Base-by-base conservation (phyloP, 2,888 invertebrate genomes). In the Sericinus montela region DNA sequence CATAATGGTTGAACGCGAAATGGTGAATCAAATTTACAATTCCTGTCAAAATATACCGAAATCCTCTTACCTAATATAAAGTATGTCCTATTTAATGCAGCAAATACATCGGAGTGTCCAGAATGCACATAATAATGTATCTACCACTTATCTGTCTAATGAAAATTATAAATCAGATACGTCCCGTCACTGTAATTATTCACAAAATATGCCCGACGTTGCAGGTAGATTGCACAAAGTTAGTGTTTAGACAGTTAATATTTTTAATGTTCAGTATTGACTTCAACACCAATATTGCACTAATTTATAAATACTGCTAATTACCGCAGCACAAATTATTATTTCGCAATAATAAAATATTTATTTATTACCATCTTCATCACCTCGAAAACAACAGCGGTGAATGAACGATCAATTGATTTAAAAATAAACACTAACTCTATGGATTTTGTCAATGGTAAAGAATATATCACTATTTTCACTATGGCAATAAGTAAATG, bases 311-410 rank as follows among this genome's bases (percentile, higher is more conserved):
- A 71, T 80, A 77, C 63, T 74, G 71, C 62, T 71, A 65, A 72
- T 69, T 72, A 70, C 72, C 69, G 70, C 69, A 69, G 69, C 74
- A 66, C 61, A 71, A 66, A 67, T 58, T 64, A 60, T 58, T 67
- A 73, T 67, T 75, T 78, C 76, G 77, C 72, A 78, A 70, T 80
- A 73, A 73, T 75, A 70, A 67, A 77, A 71, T 78, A 79, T 80
- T 85, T 83, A 82, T 81, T 81, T 84, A 80, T 81, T 74, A 80
- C 78, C 75, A 77, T 75, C 80, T 77, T 82, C 75, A 80, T 80
- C 85, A 86, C 86, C 82, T 76, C 84, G 81, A 86, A 86, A 86
- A 86, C 83, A 85, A 81, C 84, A 80, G 86, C 85, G 86, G 87
- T 88, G 87, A 86, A 85, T 87, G 87, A 88, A 87, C 85, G 85